Conservation (phyloP, 2,113 vertebrate genomes). For the Bubo bubo region DNA sequence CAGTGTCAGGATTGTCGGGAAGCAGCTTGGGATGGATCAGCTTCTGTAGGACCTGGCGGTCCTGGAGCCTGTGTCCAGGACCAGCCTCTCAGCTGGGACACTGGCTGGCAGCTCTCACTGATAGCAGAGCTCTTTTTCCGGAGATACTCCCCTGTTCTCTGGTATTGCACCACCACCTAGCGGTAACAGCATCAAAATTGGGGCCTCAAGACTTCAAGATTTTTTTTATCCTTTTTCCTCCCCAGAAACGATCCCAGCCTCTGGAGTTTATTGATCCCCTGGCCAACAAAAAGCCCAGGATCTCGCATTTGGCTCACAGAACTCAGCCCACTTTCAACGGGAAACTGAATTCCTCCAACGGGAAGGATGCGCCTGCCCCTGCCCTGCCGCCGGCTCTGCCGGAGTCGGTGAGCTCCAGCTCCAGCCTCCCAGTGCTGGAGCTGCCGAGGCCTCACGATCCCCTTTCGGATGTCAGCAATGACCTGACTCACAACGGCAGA, state of each 20-base stretch:
- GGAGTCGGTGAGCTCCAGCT: slow-evolving; percentile 64
- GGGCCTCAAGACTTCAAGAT: neutral
- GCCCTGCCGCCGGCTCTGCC: neutral
- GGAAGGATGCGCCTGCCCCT: slow-evolving; percentile 72
- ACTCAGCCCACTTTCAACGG: slow-evolving; percentile 83
- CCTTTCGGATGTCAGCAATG: slow-evolving; percentile 89
- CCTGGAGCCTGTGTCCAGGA: neutral
- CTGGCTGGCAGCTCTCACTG: neutral
- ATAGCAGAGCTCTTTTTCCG: neutral
- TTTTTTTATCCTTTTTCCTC: neutral
- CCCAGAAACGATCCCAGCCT: slow-evolving; percentile 86
- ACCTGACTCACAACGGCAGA: slow-evolving; percentile 84
- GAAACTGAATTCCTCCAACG: slow-evolving; percentile 80
- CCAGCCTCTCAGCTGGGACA: neutral
- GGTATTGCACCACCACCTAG: slow-evolving; percentile 40
- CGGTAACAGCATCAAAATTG: neutral
- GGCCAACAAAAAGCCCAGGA: slow-evolving; percentile 90
- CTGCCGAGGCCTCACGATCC: slow-evolving; percentile 85
- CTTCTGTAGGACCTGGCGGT: neutral
- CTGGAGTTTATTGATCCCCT: slow-evolving; percentile 91
- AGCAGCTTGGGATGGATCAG: neutral
- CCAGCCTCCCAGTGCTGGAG: slow-evolving; percentile 78
- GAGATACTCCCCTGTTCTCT: fast-evolving
- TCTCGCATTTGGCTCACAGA: slow-evolving; percentile 88
- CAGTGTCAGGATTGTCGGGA: fast-evolving